Base-by-base conservation (phyloP, 2,797 vertebrate species). In the Podargus strigoides region DNA sequence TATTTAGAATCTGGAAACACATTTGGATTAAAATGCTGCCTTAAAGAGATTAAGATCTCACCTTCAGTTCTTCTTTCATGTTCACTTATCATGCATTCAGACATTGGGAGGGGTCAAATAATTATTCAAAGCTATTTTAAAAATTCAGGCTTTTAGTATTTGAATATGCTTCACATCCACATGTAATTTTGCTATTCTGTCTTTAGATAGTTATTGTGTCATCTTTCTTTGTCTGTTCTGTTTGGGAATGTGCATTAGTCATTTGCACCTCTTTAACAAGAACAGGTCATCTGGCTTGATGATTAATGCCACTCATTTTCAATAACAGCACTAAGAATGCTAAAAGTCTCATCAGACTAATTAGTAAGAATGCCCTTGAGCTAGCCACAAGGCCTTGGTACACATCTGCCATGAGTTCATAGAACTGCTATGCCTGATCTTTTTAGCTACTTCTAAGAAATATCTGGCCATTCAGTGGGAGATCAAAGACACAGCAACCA, bases 321-420 rank as follows among this genome's bases (percentile, higher is more conserved):
- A 87, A 62, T 59, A 89, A 91, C 64, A 91, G 74, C 47, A 84
- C 67, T 59, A 22, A 47, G 36, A 89, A 87, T 75, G 47, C 52
- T 90, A 90, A 82, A 96, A 63, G 64, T 28, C 59, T 85, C 69
- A 44, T 90, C 89, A 89, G 39, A 79, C 59, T 93, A 91, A 96
- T 95, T 93, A 92, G 50, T 68, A 72, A 89, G 32, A 78, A 87
- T 82, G 59, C 53, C 77, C 69, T 36, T 75, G 39, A 86, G 80
- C 50, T 39, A 89, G 44, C 30, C 53, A 47, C 50, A 75, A 56
- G 72, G n/a, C 78, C 60, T 83, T 11, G 12, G n/a, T 75, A 46
- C 30, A 64, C 42, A 47, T 86, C 64, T 80, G 34, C n/a, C 44
- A 53, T 66, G 55, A 84, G 42, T 81, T 87, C 83, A 84, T 50